Evolutionary conservation across 30 jellyfish, hydroid and myxozoan genomes (phyloP).

Genomic region (Hydractinia echinata): DNA sequence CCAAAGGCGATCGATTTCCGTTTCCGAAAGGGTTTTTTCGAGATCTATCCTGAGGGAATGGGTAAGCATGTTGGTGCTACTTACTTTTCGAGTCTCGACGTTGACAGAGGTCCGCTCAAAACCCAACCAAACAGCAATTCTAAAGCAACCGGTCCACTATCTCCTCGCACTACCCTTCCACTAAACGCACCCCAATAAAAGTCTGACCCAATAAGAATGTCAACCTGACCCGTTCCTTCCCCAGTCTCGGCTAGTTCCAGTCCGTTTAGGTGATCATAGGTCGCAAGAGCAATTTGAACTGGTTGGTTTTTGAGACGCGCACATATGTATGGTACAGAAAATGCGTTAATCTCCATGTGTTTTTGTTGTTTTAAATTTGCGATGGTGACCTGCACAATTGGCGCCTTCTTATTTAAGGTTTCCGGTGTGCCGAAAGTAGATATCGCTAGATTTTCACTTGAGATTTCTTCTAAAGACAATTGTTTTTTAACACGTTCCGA

Average conservation of each 20-base stretch:
- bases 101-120: no score
- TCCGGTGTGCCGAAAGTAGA: no score
- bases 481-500: no score
- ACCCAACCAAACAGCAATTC: no score
- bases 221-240: slow-evolving; percentile 3
- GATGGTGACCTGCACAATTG: no score
- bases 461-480: no score
- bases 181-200: slow-evolving; percentile 2
- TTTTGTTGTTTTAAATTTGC: neutral
- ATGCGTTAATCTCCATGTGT: slow-evolving; percentile 3
- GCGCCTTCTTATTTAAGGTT: no score
- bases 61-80: neutral
- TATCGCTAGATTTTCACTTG: no score
- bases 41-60: no score
- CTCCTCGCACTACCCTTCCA: neutral
- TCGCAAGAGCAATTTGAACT: neutral
- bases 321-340: slow-evolving; percentile 6
- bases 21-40: neutral
- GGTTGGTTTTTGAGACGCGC: neutral
- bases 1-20: slow-evolving; percentile 1
- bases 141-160: slow-evolving; percentile 8
- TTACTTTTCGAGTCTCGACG: neutral
- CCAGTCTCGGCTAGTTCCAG: no score
- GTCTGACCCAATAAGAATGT: neutral
- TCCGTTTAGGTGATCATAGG: neutral